Conservation (phyloP, 2,113 vertebrate genomes). For the Calonectris borealis region DNA sequence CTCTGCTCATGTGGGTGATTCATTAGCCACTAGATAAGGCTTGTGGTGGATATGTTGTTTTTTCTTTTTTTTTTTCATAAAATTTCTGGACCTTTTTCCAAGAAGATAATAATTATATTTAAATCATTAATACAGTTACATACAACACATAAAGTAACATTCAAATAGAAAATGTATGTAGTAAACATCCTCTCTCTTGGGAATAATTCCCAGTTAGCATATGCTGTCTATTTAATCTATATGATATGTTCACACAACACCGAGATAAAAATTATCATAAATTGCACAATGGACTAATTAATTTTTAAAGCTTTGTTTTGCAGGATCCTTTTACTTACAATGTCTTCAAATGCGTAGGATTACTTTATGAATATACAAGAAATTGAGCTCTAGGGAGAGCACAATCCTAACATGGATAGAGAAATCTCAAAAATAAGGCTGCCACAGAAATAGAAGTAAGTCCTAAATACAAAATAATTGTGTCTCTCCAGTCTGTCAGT, state of each 20-base stretch:
- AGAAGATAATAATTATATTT: background rate
- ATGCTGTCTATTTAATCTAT: background rate
- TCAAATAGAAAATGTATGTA: background rate
- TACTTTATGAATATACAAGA: background rate
- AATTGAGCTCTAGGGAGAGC: background rate
- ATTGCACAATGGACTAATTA: background rate
- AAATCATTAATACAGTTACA: background rate
- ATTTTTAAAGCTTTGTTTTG: background rate
- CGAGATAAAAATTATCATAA: background rate
- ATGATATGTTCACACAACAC: background rate
- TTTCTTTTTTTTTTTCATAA: background rate
- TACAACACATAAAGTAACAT: background rate
- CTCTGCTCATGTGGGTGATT: background rate
- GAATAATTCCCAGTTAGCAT: background rate
- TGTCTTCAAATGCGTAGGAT: background rate
- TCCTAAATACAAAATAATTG: background rate
- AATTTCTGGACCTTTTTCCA: background rate
- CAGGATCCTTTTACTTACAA: background rate
- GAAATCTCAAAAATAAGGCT: background rate
- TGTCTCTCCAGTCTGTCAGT: background rate
- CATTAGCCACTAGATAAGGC: background rate
- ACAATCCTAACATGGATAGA: background rate
- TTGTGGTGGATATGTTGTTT: background rate
- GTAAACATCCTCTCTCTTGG: background rate
- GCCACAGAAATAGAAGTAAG: background rate